Evolutionary conservation across 2,113 vertebrate genomes (phyloP).

Genomic region (Rallus limicola): DNA sequence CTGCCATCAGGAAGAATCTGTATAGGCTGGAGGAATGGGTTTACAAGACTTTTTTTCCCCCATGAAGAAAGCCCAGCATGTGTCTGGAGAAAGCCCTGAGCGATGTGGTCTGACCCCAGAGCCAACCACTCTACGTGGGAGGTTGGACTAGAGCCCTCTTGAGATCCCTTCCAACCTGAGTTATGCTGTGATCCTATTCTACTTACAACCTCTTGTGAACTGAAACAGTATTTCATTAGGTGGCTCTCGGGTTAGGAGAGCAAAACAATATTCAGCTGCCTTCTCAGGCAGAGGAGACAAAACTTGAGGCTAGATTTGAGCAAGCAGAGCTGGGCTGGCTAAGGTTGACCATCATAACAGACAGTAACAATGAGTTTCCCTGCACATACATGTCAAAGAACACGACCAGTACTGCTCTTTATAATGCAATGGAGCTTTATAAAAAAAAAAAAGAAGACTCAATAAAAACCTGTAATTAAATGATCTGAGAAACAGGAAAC

Average conservation of each 20-base stretch:
- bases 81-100: not conserved
- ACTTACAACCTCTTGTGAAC: not conserved
- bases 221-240: not conserved
- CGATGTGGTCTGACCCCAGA: not conserved
- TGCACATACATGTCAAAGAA: not conserved
- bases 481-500: not conserved
- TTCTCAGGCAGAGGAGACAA: not conserved
- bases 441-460: fast-evolving
- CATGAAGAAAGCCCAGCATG: not conserved
- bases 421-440: not conserved
- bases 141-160: not conserved
- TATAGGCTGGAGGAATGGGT: not conserved
- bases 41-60: not conserved
- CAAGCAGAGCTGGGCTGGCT: not conserved
- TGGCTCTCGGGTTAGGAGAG: not conserved
- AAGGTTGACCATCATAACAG: not conserved
- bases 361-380: not conserved
- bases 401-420: not conserved
- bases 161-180: not conserved
- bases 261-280: not conserved
- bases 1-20: not conserved
- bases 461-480: not conserved
- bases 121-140: not conserved
- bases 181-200: not conserved
- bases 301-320: not conserved